Base-by-base conservation (phyloP, 2,797 vertebrate genomes). In the Florisuga fusca region DNA sequence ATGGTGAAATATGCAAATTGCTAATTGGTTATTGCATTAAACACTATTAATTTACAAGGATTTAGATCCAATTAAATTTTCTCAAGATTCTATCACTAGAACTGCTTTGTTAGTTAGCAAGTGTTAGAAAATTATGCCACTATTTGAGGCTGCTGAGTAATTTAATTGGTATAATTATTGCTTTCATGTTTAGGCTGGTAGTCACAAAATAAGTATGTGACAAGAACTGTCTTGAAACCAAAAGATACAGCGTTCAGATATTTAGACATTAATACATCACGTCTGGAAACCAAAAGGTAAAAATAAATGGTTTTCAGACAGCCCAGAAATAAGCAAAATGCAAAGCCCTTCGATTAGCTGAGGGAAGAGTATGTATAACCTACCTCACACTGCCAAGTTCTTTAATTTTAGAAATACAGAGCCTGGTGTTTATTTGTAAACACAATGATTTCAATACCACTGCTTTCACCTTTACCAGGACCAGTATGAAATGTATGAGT, bases 51-150 rank as follows among this genome's bases (percentile, higher is more conserved):
- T 96, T 97, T 95, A 95, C 92, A 93, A 91, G 58, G 64, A 64
- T 80, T 97, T 97, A 91, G 96, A 93, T 84, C 59, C 51, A 97
- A 96, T 98, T 97, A 96, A 76, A 89, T 96, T 94, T 96, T 84
- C 50, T 84, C 76, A 81, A 96, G 92, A 95, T 95, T 93, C 5
- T 94, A 96, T 93, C 89, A 84, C 81, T 96, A 87, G 79, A 87
- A 62, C 33, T 17, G 55, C 82, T 95, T 51, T 74, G 53, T 82
- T 93, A 94, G 80, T 77, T 93, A 86, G 94, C 87, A 95, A 95
- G 75, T 41, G 83, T 74, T 29, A 54, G 84, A 92, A 92, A 92
- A 94, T 93, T 96, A 94, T 94, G 90, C 93, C 85, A 45, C 53
- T 91, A 93, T 97, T 96, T 85, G 67, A 97, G 95, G 91, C 23